Conservation (phyloP, 2,797 vertebrate genomes). For the Xenopus petersii region DNA sequence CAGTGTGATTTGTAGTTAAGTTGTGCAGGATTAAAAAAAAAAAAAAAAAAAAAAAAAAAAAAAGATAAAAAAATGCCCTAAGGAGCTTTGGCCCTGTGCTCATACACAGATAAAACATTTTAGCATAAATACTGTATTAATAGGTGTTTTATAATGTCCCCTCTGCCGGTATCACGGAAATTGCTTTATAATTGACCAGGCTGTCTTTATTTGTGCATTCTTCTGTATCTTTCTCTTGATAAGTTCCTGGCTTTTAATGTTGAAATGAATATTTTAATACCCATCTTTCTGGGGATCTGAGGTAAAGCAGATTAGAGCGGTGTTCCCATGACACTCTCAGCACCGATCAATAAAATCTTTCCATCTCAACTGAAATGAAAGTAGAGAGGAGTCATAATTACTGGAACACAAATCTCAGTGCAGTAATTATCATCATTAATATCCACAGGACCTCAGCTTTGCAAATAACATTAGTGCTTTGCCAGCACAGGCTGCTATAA, state of each 20-base stretch:
- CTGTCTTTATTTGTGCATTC: too few relatives aligned
- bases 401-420: background rate
- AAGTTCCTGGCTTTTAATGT: background rate
- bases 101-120: too few relatives aligned
- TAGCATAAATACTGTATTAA: too few relatives aligned
- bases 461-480: constrained; percentile 7
- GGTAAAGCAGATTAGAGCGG: constrained; percentile 2
- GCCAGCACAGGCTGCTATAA: too few relatives aligned
- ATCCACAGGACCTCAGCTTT: constrained; percentile 15
- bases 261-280: constrained; percentile 42
- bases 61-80: too few relatives aligned
- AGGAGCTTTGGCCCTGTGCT: too few relatives aligned
- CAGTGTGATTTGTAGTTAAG: too few relatives aligned
- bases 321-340: constrained; percentile 7
- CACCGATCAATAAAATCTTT: constrained; percentile 27
- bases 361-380: constrained; percentile 13
- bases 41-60: too few relatives aligned
- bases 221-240: background rate
- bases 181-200: too few relatives aligned
- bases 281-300: constrained; percentile 18
- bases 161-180: too few relatives aligned
- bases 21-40: too few relatives aligned
- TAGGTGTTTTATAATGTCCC: too few relatives aligned
- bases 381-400: constrained; percentile 27
- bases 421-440: constrained; percentile 3